Percentiles rank a stretch among this genome's conserved stretches.
These are phyloP conservation scores for Chaenocephalus aceratus DNA, from an alignment of 2,113 vertebrate species.

Conservation along the genomic window DNA sequence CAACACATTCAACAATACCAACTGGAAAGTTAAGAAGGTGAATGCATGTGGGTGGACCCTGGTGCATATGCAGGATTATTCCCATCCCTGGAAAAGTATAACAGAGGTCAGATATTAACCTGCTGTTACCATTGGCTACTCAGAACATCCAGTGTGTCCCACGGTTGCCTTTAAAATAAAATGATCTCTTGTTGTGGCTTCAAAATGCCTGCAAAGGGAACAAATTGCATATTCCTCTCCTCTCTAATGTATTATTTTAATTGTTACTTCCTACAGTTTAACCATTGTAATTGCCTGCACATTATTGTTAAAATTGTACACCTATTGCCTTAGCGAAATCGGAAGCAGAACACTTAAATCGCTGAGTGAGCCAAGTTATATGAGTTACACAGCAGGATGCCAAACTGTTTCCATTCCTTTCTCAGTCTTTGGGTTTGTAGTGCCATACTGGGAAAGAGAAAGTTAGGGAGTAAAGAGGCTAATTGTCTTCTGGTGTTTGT, in stretches of 20 bases:
- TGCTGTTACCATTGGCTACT: not conserved
- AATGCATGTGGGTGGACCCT: conserved; percentile 36
- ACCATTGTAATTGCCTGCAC: conserved; percentile 18
- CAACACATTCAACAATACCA: not conserved
- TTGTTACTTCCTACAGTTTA: conserved; percentile 7
- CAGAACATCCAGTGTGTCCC: conserved; percentile 1
- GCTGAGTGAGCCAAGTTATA: conserved; percentile 3
- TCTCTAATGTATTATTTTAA: conserved; percentile 18
- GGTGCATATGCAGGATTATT: conserved; percentile 27
- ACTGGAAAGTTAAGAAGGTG: conserved; percentile 6
- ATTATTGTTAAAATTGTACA: not conserved
- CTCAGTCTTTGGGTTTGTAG: conserved; percentile 8
- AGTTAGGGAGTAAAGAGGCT: not conserved
- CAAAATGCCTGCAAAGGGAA: not conserved
- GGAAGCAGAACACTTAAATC: conserved; percentile 16
- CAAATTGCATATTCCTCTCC: not conserved
- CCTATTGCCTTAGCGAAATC: conserved; percentile 12
- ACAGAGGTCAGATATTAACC: conserved; percentile 31
- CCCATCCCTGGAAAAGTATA: conserved; percentile 22
- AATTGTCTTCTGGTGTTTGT: not conserved
- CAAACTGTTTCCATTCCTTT: conserved; percentile 17
- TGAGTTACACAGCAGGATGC: conserved; percentile 25
- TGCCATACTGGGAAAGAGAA: not conserved
- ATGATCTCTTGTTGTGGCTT: too few species aligned
- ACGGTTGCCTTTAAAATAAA: conserved; percentile 11